Percentiles rank a stretch among this genome's conserved stretches.
Evolutionary conservation across 2,797 vertebrate species (phyloP).

Genomic region (Neosilurus mollespiculum): DNA sequence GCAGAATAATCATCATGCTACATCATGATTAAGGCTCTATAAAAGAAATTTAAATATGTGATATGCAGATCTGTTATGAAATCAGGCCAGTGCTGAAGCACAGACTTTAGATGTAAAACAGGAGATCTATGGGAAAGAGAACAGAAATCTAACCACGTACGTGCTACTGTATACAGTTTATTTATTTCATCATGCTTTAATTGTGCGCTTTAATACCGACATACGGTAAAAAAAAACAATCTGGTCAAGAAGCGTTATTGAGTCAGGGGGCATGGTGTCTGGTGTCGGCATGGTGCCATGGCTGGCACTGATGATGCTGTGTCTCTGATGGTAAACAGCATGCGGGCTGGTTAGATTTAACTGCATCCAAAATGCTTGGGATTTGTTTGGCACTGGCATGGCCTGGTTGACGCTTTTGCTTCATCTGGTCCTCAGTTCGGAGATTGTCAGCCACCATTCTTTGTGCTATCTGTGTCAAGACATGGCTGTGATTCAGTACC

Average conservation of each 20-base stretch:
- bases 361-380: background rate
- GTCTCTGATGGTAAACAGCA: constrained; percentile 1
- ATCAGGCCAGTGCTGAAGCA: constrained; percentile 7
- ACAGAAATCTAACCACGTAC: background rate
- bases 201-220: background rate
- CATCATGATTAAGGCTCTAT: constrained; percentile 27
- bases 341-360: background rate
- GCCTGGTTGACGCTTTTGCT: background rate
- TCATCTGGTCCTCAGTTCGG: background rate
- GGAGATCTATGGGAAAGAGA: constrained; percentile 9
- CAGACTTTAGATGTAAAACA: constrained; percentile 24
- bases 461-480: background rate
- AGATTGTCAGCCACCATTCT: background rate
- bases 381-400: background rate
- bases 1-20: constrained; percentile 9
- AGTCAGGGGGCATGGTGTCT: background rate
- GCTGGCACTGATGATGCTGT: background rate
- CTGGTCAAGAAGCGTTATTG: background rate
- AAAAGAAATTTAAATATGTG: constrained; percentile 27
- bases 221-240: background rate
- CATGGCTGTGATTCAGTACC: background rate
- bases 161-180: background rate
- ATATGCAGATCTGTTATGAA: constrained; percentile 19
- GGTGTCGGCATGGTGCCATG: background rate
- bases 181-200: background rate